Conservation (phyloP, 2,888 invertebrate genomes). For the Arge pagana region DNA sequence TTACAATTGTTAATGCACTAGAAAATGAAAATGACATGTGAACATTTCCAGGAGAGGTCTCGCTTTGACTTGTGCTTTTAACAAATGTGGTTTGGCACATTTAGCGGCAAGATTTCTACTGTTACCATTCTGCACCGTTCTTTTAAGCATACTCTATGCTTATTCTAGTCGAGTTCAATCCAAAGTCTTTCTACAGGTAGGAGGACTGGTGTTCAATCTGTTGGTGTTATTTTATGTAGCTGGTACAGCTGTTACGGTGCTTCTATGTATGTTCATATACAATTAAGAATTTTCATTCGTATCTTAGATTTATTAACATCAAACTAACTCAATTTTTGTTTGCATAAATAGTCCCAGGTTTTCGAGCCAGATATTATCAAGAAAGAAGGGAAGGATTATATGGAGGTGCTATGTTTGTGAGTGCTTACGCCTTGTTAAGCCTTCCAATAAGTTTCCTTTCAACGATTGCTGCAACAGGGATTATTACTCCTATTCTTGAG, state of each 20-base stretch:
- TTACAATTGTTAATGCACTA: not conserved
- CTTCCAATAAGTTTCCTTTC: conserved; percentile 82
- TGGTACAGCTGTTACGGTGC: conserved; percentile 53
- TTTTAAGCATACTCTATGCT: conserved; percentile 50
- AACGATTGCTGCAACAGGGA: conserved; percentile 72
- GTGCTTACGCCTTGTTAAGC: conserved; percentile 80
- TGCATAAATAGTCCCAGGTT: conserved; percentile 72
- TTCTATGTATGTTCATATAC: conserved; percentile 45
- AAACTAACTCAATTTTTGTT: not conserved
- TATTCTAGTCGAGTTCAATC: conserved; percentile 51
- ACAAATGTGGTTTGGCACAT: conserved; percentile 75
- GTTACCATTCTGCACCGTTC: conserved; percentile 66
- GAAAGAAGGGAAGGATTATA: conserved; percentile 89
- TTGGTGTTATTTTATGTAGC: conserved; percentile 78
- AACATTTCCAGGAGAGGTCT: conserved; percentile 68
- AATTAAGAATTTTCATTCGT: not conserved
- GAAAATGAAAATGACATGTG: not conserved
- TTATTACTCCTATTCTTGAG: conserved; percentile 66
- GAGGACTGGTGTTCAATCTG: conserved; percentile 67
- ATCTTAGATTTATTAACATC: not conserved
- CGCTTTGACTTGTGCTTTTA: conserved; percentile 78
- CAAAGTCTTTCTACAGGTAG: conserved; percentile 51
- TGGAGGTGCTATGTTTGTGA: conserved; percentile 80
- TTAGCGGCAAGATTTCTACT: conserved; percentile 75
- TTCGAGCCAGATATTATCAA: conserved; percentile 90